Percentiles rank a stretch among this genome's conserved stretches.
Conservation (phyloP, 2,113 vertebrate genomes). For the Mus spicilegus region DNA sequence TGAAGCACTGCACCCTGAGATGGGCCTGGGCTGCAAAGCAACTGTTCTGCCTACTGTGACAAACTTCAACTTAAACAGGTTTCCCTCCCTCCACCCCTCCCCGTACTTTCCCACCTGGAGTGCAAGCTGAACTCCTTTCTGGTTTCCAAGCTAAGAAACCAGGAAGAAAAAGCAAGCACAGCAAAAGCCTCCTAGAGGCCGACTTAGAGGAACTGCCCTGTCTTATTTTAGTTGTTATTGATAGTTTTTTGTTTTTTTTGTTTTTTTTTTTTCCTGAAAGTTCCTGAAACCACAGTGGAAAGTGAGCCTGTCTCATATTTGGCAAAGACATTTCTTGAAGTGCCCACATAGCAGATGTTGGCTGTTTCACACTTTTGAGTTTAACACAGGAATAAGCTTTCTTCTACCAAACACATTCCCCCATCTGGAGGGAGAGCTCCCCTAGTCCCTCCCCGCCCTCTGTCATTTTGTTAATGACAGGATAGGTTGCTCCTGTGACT, state of each 20-base stretch:
- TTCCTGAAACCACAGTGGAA: constrained; percentile 79
- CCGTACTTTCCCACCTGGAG: constrained; percentile 93
- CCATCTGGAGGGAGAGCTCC: constrained; percentile 48
- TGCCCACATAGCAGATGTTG: constrained; percentile 38
- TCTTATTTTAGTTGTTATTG: constrained; percentile 28
- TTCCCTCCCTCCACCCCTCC: constrained; percentile 87
- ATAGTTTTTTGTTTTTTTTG: neutral
- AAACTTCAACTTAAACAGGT: constrained; percentile 86
- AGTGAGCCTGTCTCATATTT: constrained; percentile 75
- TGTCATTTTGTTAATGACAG: constrained; percentile 23
- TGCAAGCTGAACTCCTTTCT: constrained; percentile 93
- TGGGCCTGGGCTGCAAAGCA: constrained; percentile 95
- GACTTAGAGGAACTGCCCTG: constrained; percentile 81
- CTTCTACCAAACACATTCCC: constrained; percentile 64
- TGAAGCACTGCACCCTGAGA: constrained; percentile 92
- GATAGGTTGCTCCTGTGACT: constrained; percentile 63
- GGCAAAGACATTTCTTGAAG: constrained; percentile 65
- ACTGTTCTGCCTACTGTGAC: constrained; percentile 97
- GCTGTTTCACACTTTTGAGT: constrained; percentile 67
- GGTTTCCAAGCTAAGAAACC: constrained; percentile 78
- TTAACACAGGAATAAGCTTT: constrained; percentile 59
- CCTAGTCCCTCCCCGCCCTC: neutral
- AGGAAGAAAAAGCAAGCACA: constrained; percentile 79
- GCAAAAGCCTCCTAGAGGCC: constrained; percentile 91
- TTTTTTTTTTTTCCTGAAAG: constrained; percentile 35